Base-by-base conservation (phyloP, 1,140 invertebrate genomes). In the Sitophilus oryzae region DNA sequence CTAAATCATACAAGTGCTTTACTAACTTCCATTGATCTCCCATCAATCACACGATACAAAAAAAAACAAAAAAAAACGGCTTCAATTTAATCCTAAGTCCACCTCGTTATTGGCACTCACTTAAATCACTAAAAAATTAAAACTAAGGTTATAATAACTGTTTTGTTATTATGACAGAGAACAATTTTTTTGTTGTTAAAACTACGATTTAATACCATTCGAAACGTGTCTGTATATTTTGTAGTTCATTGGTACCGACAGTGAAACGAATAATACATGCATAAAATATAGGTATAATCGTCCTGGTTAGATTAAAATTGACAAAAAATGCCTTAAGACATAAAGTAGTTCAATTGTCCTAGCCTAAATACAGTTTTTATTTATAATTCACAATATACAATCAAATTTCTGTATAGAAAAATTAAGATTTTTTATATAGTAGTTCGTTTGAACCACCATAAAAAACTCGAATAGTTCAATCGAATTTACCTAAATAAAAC, bases 91-190 rank as follows among this genome's bases (percentile, higher is more conserved):
- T 16, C 8, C 14, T 19, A 42, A 19, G 40, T 42, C 40, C 40
- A 18, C 19, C 19, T 19, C 14, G 36, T 16, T 42, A 42, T 42
- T 42, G 40, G 40, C 40, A 42, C 40, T 42, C 40, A 42, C 40
- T 42, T 42, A 42, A 38, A 15, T 18, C 40, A 11, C 40, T 42
- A 19, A 38, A 16, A 20, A 19, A 42, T 19, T 19, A 42, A 20
- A 42, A 19, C 40, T 42, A 19, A 11, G 10, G 18, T 19, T 18
- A 19, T 42, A 42, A 19, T 19, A 9, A 42, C 21, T 19, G 5
- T 42, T 5, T 9, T 18, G n/a, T 42, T 19, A 21, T 20, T 18
- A 41, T 42, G 18, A 42, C 21, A 19, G 14, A 19, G n/a, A 42
- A 42, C 18, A 19, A n/a, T 4, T 19, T 19, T 19, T 19, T 9